These are phyloP conservation scores for Callyntrura sp. DNA, from an alignment of 2,888 invertebrate species.

Conservation along the genomic window DNA sequence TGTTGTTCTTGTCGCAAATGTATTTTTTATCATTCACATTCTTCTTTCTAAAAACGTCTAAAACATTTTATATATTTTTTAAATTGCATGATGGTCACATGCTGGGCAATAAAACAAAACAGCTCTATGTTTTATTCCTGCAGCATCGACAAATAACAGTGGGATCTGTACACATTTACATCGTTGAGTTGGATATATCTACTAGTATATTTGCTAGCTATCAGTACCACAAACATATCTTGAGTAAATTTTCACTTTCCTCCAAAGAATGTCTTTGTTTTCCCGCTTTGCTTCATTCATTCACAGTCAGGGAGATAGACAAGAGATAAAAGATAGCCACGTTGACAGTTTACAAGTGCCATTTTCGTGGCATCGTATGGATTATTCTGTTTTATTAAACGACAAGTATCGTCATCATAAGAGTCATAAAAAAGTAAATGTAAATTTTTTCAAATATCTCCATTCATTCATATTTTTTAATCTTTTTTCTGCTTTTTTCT, in stretches of 20 bases:
- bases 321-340: slow-evolving; percentile 35
- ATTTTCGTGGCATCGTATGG: slow-evolving; percentile 34
- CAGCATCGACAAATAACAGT: background rate
- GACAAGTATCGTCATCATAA: slow-evolving; percentile 12
- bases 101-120: slow-evolving; percentile 41
- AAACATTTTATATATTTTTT: slow-evolving; percentile 2
- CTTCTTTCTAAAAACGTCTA: background rate
- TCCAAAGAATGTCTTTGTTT: slow-evolving; percentile 29
- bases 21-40: background rate
- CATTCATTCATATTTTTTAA: background rate
- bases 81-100: slow-evolving; percentile 15
- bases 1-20: slow-evolving; percentile 16
- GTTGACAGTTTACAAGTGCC: slow-evolving; percentile 59
- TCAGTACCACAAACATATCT: background rate
- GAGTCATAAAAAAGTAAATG: background rate
- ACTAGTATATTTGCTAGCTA: too few species aligned
- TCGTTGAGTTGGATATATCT: too few species aligned
- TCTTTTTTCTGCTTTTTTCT: slow-evolving; percentile 10
- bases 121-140: background rate
- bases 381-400: slow-evolving; percentile 18
- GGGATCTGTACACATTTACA: too few species aligned
- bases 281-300: background rate
- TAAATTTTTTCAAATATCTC: slow-evolving; percentile 3
- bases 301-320: background rate
- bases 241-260: slow-evolving; percentile 26